Conservation (phyloP, 2,888 invertebrate species). For the Cylindroiulus punctatus region DNA sequence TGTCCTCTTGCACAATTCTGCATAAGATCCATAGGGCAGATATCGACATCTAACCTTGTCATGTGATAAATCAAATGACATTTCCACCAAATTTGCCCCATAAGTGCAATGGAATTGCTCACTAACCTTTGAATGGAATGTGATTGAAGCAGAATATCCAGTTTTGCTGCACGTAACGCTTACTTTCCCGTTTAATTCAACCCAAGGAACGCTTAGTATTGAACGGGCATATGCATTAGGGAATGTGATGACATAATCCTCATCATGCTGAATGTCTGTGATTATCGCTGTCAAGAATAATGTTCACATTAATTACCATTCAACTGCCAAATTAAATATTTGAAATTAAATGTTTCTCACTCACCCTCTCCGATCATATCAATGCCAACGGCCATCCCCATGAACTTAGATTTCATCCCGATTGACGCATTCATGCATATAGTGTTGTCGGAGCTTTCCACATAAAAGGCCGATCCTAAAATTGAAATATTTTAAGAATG, state of each 20-base stretch:
- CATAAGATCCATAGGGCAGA: no score
- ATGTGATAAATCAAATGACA: no score
- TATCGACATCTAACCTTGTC: no score
- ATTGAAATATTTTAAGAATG: neutral
- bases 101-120: no score
- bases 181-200: slow-evolving; percentile 95
- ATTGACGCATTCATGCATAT: slow-evolving; percentile 95
- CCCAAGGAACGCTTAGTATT: slow-evolving; percentile 97
- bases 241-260: slow-evolving; percentile 95
- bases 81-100: no score
- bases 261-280: no score
- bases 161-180: slow-evolving; percentile 91
- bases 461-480: slow-evolving; percentile 97
- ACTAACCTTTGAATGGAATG: slow-evolving; percentile 87
- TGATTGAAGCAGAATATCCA: slow-evolving; percentile 90
- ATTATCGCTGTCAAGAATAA: no score
- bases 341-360: no score
- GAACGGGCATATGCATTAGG: slow-evolving; percentile 98
- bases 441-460: slow-evolving; percentile 89
- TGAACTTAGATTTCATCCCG: slow-evolving; percentile 99
- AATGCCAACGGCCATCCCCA: slow-evolving; percentile 92
- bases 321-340: no score
- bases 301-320: no score
- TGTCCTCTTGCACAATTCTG: no score
- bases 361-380: slow-evolving; percentile 96